Evolutionary conservation across 2,113 vertebrate genomes (phyloP).

Genomic region (Octodon degus): DNA sequence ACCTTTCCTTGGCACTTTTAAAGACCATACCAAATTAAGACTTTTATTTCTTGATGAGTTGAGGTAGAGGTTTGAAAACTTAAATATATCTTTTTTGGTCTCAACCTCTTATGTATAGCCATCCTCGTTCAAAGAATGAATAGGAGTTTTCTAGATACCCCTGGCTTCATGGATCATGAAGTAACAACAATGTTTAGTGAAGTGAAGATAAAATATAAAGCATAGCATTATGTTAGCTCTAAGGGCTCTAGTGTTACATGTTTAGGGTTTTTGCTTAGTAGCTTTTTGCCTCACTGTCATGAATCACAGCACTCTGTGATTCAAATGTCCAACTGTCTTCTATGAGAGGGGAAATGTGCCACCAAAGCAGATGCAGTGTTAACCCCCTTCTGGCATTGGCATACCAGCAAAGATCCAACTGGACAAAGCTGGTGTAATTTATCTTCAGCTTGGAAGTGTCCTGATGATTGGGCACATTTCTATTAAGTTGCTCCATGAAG

Average conservation of each 20-base stretch:
- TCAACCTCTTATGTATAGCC: neutral
- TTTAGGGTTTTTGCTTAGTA: neutral
- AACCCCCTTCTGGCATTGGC: neutral
- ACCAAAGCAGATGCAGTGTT: neutral
- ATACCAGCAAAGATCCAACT: neutral
- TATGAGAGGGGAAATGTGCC: conserved; percentile 27
- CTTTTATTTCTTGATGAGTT: neutral
- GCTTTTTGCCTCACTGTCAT: neutral
- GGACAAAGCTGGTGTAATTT: neutral
- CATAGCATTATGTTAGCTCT: neutral
- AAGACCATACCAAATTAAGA: neutral
- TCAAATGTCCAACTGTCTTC: neutral
- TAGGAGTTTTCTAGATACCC: neutral
- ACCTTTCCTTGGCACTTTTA: neutral
- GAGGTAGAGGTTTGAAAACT: neutral
- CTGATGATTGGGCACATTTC: neutral
- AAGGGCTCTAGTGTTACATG: neutral
- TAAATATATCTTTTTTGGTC: neutral
- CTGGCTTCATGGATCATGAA: no score
- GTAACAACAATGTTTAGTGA: neutral
- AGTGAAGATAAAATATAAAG: neutral
- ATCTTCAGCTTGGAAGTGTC: conserved; percentile 38
- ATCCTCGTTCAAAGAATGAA: neutral
- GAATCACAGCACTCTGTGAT: neutral
- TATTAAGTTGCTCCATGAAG: neutral